These are phyloP conservation scores for Mixornis gularis DNA, from an alignment of 2,113 vertebrate species.

Conservation along the genomic window DNA sequence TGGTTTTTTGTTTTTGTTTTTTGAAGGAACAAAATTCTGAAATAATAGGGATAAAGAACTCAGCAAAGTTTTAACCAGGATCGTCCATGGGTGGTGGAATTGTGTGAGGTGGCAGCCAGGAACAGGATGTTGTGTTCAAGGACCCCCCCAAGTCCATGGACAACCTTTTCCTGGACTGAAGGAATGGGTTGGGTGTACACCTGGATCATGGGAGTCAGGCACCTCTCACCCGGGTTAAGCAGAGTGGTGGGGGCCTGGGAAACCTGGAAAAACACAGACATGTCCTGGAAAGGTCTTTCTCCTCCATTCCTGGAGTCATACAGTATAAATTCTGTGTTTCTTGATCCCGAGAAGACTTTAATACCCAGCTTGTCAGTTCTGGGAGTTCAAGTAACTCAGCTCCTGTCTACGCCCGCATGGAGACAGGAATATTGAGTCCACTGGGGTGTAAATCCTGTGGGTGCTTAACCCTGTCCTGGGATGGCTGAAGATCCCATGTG, in stretches of 20 bases:
- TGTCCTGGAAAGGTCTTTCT: not conserved
- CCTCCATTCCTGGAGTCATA: not conserved
- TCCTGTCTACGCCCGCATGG: not conserved
- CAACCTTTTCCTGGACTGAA: not conserved
- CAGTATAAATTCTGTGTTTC: not conserved
- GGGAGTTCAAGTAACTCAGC: not conserved
- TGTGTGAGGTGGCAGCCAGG: not conserved
- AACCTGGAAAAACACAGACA: not conserved
- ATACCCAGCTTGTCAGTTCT: not conserved
- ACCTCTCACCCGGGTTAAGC: not conserved
- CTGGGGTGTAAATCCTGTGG: not conserved
- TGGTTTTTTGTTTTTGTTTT: not conserved
- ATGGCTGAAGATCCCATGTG: not conserved
- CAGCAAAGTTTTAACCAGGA: not conserved
- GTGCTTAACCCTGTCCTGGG: not conserved
- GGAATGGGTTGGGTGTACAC: not conserved
- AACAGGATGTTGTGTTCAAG: not conserved
- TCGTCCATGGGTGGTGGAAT: not conserved
- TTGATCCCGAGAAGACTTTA: not conserved
- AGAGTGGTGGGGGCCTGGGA: not conserved
- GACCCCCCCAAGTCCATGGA: not conserved
- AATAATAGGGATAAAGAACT: not conserved
- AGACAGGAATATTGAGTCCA: not conserved
- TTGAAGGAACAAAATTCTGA: not conserved
- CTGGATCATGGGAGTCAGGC: rapidly evolving